These are phyloP conservation scores for Pipistrellus pipistrellus DNA, from an alignment of 2,797 vertebrate genomes.

Conservation along the genomic window DNA sequence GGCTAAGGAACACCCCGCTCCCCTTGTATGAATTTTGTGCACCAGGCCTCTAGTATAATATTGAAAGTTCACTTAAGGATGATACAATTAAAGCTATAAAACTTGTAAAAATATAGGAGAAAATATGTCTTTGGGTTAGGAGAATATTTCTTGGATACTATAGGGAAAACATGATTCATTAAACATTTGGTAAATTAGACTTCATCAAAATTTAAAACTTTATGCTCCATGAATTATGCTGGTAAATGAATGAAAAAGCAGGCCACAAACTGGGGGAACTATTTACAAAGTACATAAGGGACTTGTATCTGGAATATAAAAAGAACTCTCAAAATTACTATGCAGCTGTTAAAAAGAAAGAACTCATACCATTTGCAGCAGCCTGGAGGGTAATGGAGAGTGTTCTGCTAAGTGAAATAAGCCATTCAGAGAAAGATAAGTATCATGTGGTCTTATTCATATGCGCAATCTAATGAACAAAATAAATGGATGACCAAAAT, in stretches of 20 bases:
- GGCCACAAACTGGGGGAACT: not conserved
- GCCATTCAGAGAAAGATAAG: too few species aligned
- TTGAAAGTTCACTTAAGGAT: not conserved
- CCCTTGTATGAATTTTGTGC: too few species aligned
- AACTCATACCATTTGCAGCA: too few species aligned
- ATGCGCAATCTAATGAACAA: too few species aligned
- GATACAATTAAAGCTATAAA: not conserved
- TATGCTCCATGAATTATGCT: not conserved
- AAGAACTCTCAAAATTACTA: conserved; percentile 8
- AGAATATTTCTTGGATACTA: not conserved
- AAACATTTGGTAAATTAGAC: not conserved
- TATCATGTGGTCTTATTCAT: too few species aligned
- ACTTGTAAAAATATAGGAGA: not conserved
- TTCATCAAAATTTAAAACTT: not conserved
- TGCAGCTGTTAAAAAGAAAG: too few species aligned
- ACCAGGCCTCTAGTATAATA: not conserved
- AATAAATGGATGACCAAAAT: too few species aligned
- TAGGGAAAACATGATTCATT: not conserved
- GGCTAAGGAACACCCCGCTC: too few species aligned
- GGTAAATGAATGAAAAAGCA: not conserved
- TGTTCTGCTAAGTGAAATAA: too few species aligned
- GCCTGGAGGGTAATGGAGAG: too few species aligned
- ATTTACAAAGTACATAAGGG: not conserved
- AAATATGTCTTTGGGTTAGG: not conserved
- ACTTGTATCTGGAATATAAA: not conserved